Percentiles rank a stretch among this genome's conserved stretches.
Evolutionary conservation across 2,797 vertebrate species (phyloP).

Genomic region (Hydrolagus colliei): DNA sequence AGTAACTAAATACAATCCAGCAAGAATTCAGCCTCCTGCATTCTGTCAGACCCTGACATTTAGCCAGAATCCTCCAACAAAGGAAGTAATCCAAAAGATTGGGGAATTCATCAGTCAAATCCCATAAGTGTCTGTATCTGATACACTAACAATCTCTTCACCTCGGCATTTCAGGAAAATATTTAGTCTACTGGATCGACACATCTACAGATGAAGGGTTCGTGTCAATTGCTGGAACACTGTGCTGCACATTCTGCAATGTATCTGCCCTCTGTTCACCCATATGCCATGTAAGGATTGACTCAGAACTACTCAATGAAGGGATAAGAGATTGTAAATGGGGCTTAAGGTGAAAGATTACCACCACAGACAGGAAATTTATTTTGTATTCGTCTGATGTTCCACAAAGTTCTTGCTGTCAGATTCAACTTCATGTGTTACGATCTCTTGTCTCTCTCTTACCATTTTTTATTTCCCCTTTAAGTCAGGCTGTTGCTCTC

Average conservation of each 20-base stretch:
- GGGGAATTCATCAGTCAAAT: constrained; percentile 56
- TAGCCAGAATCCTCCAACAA: constrained; percentile 50
- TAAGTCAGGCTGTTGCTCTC: background rate
- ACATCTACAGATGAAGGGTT: constrained; percentile 19
- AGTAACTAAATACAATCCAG: constrained; percentile 42
- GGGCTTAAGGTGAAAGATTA: constrained; percentile 8
- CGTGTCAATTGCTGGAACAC: constrained; percentile 30
- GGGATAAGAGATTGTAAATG: constrained; percentile 21
- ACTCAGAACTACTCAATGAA: constrained; percentile 11
- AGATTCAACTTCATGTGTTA: constrained; percentile 20
- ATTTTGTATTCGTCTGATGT: constrained; percentile 12
- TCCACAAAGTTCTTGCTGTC: background rate
- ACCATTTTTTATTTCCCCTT: background rate
- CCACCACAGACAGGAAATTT: constrained; percentile 15
- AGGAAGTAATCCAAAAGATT: constrained; percentile 52
- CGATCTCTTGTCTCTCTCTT: background rate
- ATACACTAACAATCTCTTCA: constrained; percentile 41
- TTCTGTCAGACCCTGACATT: constrained; percentile 52
- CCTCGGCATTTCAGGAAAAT: constrained; percentile 40
- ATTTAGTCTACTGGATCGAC: constrained; percentile 33
- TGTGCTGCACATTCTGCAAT: constrained; percentile 27
- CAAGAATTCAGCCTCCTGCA: constrained; percentile 50
- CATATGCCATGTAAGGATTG: constrained; percentile 14
- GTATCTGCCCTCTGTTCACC: constrained; percentile 33
- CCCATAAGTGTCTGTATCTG: constrained; percentile 45